phyloP scores from a whole-genome alignment of 2,888 invertebrate genomes.

The Gymnoscelis rufifasciata region DNA sequence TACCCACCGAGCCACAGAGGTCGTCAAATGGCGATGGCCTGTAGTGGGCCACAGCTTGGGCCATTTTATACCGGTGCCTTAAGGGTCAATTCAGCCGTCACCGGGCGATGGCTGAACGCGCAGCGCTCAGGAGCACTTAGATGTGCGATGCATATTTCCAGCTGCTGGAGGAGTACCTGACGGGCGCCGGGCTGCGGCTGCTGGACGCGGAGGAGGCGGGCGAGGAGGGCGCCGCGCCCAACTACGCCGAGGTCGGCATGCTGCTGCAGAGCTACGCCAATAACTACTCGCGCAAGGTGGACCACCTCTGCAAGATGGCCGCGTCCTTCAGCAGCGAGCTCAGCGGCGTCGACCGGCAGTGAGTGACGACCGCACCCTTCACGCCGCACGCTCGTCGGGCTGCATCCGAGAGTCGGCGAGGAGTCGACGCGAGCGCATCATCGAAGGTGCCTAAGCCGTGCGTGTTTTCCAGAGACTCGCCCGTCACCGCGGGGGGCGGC shows the following conservation, averaged over 20 bases:
- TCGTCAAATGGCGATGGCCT: too few relatives aligned
- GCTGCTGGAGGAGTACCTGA: conserved; percentile 80
- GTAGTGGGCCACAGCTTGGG: too few relatives aligned
- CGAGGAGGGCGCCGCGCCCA: conserved; percentile 20
- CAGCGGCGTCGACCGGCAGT: background rate
- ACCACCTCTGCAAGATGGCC: conserved; percentile 63
- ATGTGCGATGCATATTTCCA: too few relatives aligned
- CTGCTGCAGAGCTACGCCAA: conserved; percentile 85
- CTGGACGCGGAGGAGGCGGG: conserved; percentile 39
- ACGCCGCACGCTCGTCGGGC: too few relatives aligned
- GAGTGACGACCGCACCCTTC: too few relatives aligned
- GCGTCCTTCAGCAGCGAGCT: background rate
- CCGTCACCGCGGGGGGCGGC: conserved; percentile 8
- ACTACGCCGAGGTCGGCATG: conserved; percentile 86
- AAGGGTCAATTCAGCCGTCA: too few relatives aligned
- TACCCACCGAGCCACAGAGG: too few relatives aligned
- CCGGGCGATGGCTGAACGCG: too few relatives aligned
- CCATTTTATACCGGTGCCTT: too few relatives aligned
- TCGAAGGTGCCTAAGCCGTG: too few relatives aligned
- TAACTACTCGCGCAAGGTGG: conserved; percentile 87
- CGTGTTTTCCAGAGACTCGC: conserved; percentile 24
- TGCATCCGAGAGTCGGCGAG: background rate
- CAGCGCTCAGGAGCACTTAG: too few relatives aligned
- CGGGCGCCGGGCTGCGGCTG: conserved; percentile 65
- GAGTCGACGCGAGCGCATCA: too few relatives aligned